A percentile compares a stretch with the other conserved stretches of the same genome.
These are phyloP conservation scores for Aphelenchoides fujianensis DNA, from an alignment of 1,140 invertebrate genomes.

Conservation along the genomic window DNA sequence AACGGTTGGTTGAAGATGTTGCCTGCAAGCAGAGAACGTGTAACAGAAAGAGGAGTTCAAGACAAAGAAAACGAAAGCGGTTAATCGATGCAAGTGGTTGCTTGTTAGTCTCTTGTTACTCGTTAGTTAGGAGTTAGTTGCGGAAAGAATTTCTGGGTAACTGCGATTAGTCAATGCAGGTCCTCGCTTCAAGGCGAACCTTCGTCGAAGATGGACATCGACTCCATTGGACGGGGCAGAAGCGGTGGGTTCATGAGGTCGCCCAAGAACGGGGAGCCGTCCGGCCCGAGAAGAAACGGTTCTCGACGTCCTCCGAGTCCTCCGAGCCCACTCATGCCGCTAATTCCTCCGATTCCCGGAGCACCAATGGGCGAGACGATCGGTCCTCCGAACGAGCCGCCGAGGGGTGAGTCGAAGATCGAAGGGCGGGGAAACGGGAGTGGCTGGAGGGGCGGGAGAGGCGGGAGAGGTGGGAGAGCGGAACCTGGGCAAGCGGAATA, in stretches of 20 bases:
- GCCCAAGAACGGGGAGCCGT: background rate
- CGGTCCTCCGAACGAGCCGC: background rate
- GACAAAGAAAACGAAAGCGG: too few relatives aligned
- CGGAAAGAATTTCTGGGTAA: background rate
- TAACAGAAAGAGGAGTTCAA: background rate
- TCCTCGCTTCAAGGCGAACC: background rate
- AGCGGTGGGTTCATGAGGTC: background rate
- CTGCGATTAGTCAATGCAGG: background rate
- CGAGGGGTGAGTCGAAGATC: background rate
- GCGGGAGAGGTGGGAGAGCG: too few relatives aligned
- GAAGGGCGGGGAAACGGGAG: background rate
- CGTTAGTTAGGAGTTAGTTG: conserved; percentile 1
- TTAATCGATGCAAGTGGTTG: too few relatives aligned
- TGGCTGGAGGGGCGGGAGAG: too few relatives aligned
- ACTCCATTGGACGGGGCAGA: background rate
- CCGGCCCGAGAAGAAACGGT: conserved; percentile 4
- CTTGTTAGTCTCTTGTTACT: background rate
- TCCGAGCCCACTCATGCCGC: too few relatives aligned
- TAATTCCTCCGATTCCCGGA: too few relatives aligned
- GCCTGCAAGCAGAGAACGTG: background rate
- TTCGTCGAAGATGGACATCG: conserved; percentile 11
- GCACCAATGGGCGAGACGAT: too few relatives aligned
- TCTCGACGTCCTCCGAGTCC: too few relatives aligned
- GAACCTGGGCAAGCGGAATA: too few relatives aligned
- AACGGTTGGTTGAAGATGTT: conserved; percentile 1